These are phyloP conservation scores for Australoheros scitulus DNA, from an alignment of 2,113 vertebrate species.

Conservation along the genomic window DNA sequence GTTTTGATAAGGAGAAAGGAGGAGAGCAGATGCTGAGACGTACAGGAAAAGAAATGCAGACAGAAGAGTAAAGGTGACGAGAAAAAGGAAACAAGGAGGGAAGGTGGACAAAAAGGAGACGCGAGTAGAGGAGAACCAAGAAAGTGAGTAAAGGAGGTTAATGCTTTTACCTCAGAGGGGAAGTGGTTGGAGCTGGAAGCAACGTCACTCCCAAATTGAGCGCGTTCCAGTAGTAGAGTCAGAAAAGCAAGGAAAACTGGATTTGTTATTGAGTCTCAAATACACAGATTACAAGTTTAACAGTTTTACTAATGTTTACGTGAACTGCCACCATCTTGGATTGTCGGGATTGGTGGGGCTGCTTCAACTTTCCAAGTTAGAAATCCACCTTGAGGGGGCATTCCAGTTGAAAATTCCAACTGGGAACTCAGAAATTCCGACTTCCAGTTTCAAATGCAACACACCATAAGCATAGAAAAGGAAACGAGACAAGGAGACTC, in stretches of 20 bases:
- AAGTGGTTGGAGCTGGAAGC: background rate
- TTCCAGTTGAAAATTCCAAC: fast-evolving
- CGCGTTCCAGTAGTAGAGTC: background rate
- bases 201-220: background rate
- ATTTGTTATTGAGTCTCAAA: background rate
- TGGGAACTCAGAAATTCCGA: background rate
- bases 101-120: background rate
- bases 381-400: background rate
- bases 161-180: background rate
- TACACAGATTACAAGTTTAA: background rate
- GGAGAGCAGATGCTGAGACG: background rate
- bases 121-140: background rate
- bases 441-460: background rate
- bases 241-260: background rate
- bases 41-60: too few species aligned
- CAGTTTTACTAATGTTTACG: background rate
- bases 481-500: background rate
- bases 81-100: background rate
- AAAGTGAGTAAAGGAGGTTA: background rate
- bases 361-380: background rate
- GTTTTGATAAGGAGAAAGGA: background rate
- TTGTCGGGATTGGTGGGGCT: fast-evolving
- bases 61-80: background rate
- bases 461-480: fast-evolving
- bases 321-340: fast-evolving